These are phyloP conservation scores for Euura saliciscinereae DNA, from an alignment of 1,140 invertebrate species.

Conservation along the genomic window DNA sequence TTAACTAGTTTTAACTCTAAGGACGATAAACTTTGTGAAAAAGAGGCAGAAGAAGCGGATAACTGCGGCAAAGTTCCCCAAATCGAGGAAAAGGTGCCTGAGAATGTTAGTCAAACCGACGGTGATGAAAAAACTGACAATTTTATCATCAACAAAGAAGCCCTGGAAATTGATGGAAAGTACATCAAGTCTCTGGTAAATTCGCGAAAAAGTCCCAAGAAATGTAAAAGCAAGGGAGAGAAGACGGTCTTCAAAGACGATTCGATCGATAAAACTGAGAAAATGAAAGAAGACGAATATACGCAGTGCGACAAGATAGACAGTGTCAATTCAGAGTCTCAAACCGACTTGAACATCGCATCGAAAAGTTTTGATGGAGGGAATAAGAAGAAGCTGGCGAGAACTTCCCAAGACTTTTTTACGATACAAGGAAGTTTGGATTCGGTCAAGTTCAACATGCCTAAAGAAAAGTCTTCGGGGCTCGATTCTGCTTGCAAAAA, in stretches of 20 bases:
- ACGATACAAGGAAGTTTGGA: conserved; percentile 50
- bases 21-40: neutral
- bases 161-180: conserved; percentile 51
- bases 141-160: neutral
- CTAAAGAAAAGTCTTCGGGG: conserved; percentile 13
- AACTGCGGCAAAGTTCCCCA: too few relatives aligned
- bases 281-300: neutral
- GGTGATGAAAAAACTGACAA: neutral
- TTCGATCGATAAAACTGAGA: neutral
- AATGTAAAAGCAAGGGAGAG: conserved; percentile 20
- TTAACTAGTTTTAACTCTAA: neutral
- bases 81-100: neutral
- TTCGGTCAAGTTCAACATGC: conserved; percentile 43
- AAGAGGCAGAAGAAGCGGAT: neutral
- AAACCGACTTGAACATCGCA: neutral
- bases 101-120: neutral
- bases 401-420: neutral
- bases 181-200: conserved; percentile 53
- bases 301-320: conserved; percentile 1
- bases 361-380: neutral
- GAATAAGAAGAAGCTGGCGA: neutral
- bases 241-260: neutral
- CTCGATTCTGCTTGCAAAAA: conserved; percentile 48
- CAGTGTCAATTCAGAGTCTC: neutral
- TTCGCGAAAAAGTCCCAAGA: conserved; percentile 48